A percentile compares a stretch with the other conserved stretches of the same genome.
phyloP scores from a whole-genome alignment of 2,113 vertebrate species.

The Menura novaehollandiae region DNA sequence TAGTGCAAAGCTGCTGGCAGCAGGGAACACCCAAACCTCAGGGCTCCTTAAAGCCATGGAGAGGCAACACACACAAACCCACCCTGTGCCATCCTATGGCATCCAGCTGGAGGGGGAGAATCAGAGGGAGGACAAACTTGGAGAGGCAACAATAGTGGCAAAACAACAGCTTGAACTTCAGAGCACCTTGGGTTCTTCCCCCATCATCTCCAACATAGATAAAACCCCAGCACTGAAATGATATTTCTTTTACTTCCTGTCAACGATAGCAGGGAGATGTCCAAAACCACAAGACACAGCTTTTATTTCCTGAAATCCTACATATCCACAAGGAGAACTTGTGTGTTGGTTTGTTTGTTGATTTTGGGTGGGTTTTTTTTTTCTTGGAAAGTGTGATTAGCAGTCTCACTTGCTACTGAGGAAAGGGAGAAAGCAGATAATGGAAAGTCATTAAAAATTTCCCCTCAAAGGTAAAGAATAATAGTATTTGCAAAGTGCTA shows the following conservation, averaged over 20 bases:
- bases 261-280: not conserved
- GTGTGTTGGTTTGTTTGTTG: not conserved
- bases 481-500: not conserved
- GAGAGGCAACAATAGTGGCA: conserved; percentile 22
- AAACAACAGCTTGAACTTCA: not conserved
- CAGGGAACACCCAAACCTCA: not conserved
- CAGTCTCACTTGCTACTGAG: not conserved
- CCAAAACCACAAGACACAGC: not conserved
- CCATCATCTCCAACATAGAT: not conserved
- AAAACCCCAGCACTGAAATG: not conserved
- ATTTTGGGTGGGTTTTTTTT: not conserved
- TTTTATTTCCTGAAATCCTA: not conserved
- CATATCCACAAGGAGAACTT: not conserved
- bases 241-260: not conserved
- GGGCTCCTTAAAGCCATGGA: not conserved
- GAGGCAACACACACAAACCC: not conserved
- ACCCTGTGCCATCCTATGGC: not conserved
- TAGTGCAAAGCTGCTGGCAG: conserved; percentile 59
- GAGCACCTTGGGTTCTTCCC: not conserved
- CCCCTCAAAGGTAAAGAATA: not conserved
- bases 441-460: not conserved
- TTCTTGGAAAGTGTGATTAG: not conserved
- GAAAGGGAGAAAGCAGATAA: not conserved
- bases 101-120: not conserved
- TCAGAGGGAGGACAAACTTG: not conserved